phyloP scores from a whole-genome alignment of 2,113 vertebrate species.

The Plecturocebus donacophilus region DNA sequence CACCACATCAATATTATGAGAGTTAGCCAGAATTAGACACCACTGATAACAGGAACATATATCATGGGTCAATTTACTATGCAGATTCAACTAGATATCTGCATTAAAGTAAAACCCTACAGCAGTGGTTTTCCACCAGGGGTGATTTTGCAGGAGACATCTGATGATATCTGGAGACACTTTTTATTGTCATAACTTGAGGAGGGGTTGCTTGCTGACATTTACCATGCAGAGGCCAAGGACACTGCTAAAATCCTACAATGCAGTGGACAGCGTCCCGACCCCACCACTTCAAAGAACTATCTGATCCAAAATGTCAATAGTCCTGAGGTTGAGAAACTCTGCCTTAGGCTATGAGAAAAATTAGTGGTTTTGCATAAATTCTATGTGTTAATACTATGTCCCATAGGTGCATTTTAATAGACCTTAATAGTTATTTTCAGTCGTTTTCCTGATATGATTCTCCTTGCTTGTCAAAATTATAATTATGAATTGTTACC shows the following conservation, averaged over 20 bases:
- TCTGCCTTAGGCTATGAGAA: neutral
- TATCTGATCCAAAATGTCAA: neutral
- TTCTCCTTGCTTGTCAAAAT: slow-evolving; percentile 8
- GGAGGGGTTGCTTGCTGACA: neutral
- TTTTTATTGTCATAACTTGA: neutral
- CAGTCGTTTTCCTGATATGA: neutral
- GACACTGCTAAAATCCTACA: neutral
- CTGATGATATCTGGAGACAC: neutral
- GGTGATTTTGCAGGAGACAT: neutral
- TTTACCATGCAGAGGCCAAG: neutral
- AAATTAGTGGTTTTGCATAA: neutral
- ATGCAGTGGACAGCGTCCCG: neutral
- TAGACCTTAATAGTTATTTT: neutral
- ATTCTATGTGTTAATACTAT: neutral
- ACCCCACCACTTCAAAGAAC: neutral
- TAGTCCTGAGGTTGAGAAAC: neutral
- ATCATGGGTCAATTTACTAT: neutral
- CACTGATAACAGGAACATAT: neutral
- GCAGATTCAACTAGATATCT: neutral
- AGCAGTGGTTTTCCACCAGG: neutral
- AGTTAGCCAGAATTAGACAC: neutral
- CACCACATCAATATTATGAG: neutral
- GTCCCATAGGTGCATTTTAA: neutral
- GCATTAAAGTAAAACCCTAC: neutral
- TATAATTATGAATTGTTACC: neutral